These are phyloP conservation scores for Metaphire vulgaris DNA, from an alignment of 1,140 invertebrate species.

Conservation along the genomic window DNA sequence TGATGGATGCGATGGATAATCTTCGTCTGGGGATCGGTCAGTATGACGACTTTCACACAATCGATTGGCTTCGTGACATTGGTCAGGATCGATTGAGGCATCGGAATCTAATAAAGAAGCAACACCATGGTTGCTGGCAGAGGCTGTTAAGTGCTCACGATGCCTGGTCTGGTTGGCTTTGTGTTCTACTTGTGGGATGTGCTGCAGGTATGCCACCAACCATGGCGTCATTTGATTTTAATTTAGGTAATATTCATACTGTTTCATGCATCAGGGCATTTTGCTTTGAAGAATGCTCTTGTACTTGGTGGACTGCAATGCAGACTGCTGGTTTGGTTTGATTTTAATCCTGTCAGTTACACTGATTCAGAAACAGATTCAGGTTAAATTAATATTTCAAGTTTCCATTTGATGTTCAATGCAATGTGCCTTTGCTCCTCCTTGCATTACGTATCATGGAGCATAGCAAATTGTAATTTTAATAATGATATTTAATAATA, in stretches of 20 bases:
- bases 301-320: not conserved
- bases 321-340: too few relatives aligned
- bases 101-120: slow-evolving; percentile 78
- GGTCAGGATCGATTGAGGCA: slow-evolving; percentile 94
- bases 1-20: slow-evolving; percentile 60
- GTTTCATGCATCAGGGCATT: too few relatives aligned
- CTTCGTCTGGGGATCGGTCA: slow-evolving; percentile 84
- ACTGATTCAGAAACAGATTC: too few relatives aligned
- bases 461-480: too few relatives aligned
- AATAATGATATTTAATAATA: too few relatives aligned
- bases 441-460: too few relatives aligned
- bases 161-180: slow-evolving; percentile 98
- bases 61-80: slow-evolving; percentile 98
- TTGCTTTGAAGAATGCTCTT: not conserved
- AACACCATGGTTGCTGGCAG: slow-evolving; percentile 41
- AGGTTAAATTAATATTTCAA: too few relatives aligned
- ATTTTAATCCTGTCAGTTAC: too few relatives aligned
- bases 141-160: slow-evolving; percentile 59
- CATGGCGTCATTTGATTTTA: too few relatives aligned
- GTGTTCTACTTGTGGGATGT: slow-evolving; percentile 89
- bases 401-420: too few relatives aligned
- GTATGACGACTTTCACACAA: slow-evolving; percentile 99
- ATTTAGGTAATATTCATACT: too few relatives aligned
- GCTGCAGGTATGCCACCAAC: slow-evolving; percentile 57
- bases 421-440: too few relatives aligned